Conservation (phyloP, 2,113 vertebrate genomes). For the Herpailurus yagouaroundi region DNA sequence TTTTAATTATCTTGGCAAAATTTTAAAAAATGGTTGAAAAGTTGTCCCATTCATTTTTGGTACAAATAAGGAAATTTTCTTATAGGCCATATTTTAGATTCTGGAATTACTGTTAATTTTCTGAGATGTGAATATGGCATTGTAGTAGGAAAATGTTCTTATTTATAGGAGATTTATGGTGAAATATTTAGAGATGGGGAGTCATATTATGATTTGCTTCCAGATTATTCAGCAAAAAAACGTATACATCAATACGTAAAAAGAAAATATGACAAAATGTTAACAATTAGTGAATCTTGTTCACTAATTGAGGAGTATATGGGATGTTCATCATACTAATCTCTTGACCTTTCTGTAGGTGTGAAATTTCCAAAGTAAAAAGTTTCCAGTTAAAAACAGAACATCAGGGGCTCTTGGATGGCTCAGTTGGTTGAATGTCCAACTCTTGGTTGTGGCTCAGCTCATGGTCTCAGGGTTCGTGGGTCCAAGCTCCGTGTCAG, state of each 20-base stretch:
- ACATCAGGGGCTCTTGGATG: background rate
- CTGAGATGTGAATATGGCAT: background rate
- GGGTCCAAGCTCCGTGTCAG: no score
- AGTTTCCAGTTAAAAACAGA: background rate
- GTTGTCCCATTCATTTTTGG: background rate
- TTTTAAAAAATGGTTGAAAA: background rate
- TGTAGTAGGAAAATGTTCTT: background rate
- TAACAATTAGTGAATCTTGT: background rate
- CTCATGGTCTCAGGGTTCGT: no score
- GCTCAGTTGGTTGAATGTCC: no score
- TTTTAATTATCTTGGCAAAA: background rate
- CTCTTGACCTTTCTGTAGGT: background rate
- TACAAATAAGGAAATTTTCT: background rate
- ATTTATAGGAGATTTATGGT: background rate
- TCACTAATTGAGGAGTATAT: background rate
- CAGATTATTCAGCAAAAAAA: conserved; percentile 3
- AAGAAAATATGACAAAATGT: background rate
- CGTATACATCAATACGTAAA: background rate
- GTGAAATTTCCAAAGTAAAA: conserved; percentile 26
- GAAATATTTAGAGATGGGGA: background rate
- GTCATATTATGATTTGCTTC: background rate
- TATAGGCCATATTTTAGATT: background rate
- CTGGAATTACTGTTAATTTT: conserved; percentile 18
- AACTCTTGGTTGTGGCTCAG: no score
- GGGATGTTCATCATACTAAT: background rate